These are phyloP conservation scores for Aurelia aurita DNA, from an alignment of 30 jellyfish, hydroid and myxozoan species.

Conservation along the genomic window DNA sequence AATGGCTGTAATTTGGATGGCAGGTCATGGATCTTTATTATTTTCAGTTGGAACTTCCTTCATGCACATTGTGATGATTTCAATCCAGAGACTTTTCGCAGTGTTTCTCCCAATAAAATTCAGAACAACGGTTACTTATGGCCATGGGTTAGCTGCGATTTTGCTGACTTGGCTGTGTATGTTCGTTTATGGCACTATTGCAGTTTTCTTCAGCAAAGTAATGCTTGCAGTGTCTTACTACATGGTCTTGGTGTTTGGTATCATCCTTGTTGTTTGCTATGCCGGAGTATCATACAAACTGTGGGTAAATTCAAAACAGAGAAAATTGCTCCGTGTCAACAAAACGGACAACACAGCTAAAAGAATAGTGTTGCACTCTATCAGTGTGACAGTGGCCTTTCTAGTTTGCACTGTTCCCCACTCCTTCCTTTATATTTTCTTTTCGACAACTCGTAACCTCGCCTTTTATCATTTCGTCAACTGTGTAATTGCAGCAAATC, in stretches of 20 bases:
- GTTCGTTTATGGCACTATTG: constrained; percentile 2
- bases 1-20: neutral
- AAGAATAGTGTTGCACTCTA: neutral
- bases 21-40: constrained; percentile 30
- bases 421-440: constrained; percentile 6
- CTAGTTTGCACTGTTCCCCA: constrained; percentile 32
- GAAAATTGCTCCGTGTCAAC: neutral
- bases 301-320: neutral
- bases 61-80: constrained; percentile 13
- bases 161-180: constrained; percentile 7
- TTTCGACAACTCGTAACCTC: neutral
- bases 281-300: constrained; percentile 23
- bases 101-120: constrained; percentile 22
- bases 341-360: neutral
- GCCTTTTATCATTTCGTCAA: constrained; percentile 10
- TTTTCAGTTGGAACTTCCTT: constrained; percentile 40
- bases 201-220: neutral
- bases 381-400: constrained; percentile 35
- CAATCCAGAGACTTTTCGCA: constrained; percentile 30
- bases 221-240: constrained; percentile 17
- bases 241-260: neutral
- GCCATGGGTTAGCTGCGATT: constrained; percentile 7
- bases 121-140: neutral
- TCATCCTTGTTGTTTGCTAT: constrained; percentile 4
- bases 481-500: constrained; percentile 18